These are phyloP conservation scores for Drosophila nasuta DNA, from an alignment of 1,140 invertebrate genomes.

Conservation along the genomic window DNA sequence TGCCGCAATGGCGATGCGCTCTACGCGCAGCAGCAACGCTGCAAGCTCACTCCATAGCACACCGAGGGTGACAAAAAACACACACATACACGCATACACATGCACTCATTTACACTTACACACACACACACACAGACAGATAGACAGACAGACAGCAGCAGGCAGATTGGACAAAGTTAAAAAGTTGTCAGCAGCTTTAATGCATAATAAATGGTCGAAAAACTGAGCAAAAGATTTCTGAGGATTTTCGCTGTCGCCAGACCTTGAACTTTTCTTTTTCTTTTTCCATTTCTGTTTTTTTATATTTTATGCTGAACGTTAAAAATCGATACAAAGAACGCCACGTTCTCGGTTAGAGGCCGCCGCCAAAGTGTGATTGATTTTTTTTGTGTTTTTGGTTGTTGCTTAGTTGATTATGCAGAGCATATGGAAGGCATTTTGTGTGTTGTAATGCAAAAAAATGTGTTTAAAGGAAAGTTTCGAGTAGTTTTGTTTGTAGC, in stretches of 20 bases:
- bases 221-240: background rate
- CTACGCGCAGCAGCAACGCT: conserved; percentile 46
- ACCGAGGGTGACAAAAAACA: no score
- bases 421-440: conserved; percentile 53
- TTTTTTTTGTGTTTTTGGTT: conserved; percentile 33
- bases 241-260: conserved; percentile 20
- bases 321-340: conserved; percentile 63
- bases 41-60: conserved; percentile 42
- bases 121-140: background rate
- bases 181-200: conserved; percentile 18
- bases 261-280: conserved; percentile 75
- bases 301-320: conserved; percentile 12
- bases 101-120: no score
- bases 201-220: conserved; percentile 42
- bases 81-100: no score
- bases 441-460: background rate
- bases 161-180: background rate
- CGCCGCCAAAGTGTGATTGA: conserved; percentile 52
- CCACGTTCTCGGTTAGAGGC: conserved; percentile 4
- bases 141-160: background rate
- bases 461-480: conserved; percentile 21
- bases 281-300: background rate
- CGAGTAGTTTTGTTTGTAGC: conserved; percentile 1
- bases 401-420: conserved; percentile 25
- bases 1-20: conserved; percentile 58